Evolutionary conservation across 2,113 vertebrate species (phyloP).

Genomic region (Tachysurus fulvidraco): DNA sequence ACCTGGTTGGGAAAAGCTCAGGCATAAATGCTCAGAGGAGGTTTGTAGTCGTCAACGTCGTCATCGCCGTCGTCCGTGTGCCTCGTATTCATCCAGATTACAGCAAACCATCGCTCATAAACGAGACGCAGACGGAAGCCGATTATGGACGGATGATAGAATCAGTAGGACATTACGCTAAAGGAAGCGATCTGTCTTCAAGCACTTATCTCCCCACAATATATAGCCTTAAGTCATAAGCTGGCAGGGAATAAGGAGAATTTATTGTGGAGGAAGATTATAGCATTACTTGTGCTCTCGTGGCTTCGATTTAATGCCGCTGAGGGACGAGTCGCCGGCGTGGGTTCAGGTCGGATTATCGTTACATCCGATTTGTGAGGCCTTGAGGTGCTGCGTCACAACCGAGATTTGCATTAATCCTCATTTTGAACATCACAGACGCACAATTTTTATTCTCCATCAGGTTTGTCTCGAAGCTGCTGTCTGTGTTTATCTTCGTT

Average conservation of each 20-base stretch:
- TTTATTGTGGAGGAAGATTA: slow-evolving; percentile 20
- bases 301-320: slow-evolving; percentile 17
- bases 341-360: not conserved
- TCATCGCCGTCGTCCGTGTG: not conserved
- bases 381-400: not conserved
- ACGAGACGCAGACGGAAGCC: slow-evolving; percentile 69
- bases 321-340: not conserved
- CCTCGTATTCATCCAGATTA: slow-evolving; percentile 63
- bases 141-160: slow-evolving; percentile 76
- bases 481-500: not conserved
- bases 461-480: not conserved
- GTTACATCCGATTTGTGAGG: not conserved
- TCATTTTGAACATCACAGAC: not conserved
- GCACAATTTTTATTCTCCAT: not conserved
- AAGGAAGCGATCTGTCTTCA: slow-evolving; percentile 67
- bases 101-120: slow-evolving; percentile 65
- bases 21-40: not conserved
- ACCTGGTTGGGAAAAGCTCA: slow-evolving; percentile 3
- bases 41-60: not conserved
- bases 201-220: slow-evolving; percentile 65
- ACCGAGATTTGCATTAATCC: slow-evolving; percentile 19
- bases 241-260: slow-evolving; percentile 27
- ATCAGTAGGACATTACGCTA: slow-evolving; percentile 73
- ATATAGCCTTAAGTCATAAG: slow-evolving; percentile 69
- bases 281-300: slow-evolving; percentile 16